Evolutionary conservation across 2,797 vertebrate species (phyloP), one percentile per base, ranked within the genome.

Genomic region (Chelmon rostratus): DNA sequence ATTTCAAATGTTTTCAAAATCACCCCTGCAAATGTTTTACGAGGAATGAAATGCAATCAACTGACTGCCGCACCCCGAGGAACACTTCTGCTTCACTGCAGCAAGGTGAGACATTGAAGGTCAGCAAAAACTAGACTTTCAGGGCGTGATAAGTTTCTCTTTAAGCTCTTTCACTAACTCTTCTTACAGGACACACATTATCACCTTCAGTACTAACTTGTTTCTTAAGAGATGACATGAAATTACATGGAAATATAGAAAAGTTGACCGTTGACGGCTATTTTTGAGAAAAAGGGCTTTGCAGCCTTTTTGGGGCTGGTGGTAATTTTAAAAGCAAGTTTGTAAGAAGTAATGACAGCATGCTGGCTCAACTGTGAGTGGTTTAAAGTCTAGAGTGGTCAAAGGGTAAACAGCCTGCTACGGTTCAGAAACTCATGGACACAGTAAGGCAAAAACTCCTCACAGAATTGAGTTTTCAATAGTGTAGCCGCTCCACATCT

Each of bases 341-440:
- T 76, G 8, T 44, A 47, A 66, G 18, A 42, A 54, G 28, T 12
- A 68, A 44, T 23, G 37, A 18, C 44, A 52, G 15, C 18, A 18
- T 25, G 31, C 19, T 38, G 73, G 62, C 21, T 73, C 49, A 25
- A 31, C 25, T 57, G 21, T 46, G 57, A 59, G 65, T 50, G 12
- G 37, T 80, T 70, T 28, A 38, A 57, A 37, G 38, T 74, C 40
- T 46, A 13, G 67, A 8, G 0, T 61, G 59, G 73, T 82, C n/a
- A 70, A 52, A 71, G 73, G 54, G 67, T 65, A 77, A 70, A 73
- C 62, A 23, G 23, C 52, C 44, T 23, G 25, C 47, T 46, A 21
- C 16, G 3, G 25, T 37, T 25, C 40, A 66, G 46, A 35, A 38
- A 61, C 9, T 42, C 42, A 69, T 73, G 40, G 33, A 42, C 59